phyloP scores from a whole-genome alignment of 2,113 vertebrate species.

The Puffinus mauretanicus region DNA sequence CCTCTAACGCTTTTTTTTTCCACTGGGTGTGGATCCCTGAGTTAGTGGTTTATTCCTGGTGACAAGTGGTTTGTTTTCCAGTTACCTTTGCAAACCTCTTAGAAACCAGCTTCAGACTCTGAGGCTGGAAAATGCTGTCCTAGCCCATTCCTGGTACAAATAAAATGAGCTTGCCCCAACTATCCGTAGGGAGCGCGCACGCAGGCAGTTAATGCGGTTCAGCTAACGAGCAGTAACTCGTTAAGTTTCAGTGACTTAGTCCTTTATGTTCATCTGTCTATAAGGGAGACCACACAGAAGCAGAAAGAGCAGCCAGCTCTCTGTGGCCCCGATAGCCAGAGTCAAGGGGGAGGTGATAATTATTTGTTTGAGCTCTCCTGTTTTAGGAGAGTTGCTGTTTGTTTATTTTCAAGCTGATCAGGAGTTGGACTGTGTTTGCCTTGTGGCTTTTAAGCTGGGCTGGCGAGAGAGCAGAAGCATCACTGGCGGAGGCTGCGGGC shows the following conservation, averaged over 20 bases:
- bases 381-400: background rate
- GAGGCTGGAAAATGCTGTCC: background rate
- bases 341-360: constrained; percentile 50
- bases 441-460: background rate
- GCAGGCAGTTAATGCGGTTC: background rate
- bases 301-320: constrained; percentile 8
- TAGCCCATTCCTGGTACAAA: background rate
- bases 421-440: background rate
- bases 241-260: constrained; percentile 58
- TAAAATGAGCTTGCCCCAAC: background rate
- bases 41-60: background rate
- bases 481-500: rapidly evolving
- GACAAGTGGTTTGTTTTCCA: background rate
- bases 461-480: background rate
- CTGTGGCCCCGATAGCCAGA: background rate
- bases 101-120: background rate
- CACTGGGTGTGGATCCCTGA: background rate
- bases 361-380: constrained; percentile 51
- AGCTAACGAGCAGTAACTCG: constrained; percentile 61
- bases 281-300: constrained; percentile 61
- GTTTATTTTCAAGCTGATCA: constrained; percentile 37
- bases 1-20: rapidly evolving
- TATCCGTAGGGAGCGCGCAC: background rate
- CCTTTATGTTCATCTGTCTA: constrained; percentile 42
- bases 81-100: background rate